Evolutionary conservation across 2,888 invertebrate species (phyloP), one percentile per base, ranked within the genome.

Genomic region (Azorinus chamasolen): DNA sequence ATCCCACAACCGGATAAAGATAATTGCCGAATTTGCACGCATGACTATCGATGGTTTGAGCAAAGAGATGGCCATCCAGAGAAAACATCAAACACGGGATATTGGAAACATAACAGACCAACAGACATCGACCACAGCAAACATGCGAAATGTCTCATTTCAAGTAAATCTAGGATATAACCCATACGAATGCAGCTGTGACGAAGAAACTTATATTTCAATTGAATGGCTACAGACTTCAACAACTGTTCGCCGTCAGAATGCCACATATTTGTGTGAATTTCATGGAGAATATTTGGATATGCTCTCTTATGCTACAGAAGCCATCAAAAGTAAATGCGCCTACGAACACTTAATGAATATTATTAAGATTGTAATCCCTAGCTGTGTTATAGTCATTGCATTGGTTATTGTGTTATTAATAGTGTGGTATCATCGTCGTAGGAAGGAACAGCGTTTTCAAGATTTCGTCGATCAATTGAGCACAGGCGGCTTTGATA

Each of bases 161-260:
- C 24, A 46, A 18, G 24, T 65, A 8, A 10, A 48, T 39, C 20
- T 65, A 8, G 18, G 48, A 12, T n/a, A 37, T 18, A 65, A 65
- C 32, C 32, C 43, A 8, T 46, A 46, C 8, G 37, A 55, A n/a
- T 65, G 65, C n/a, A 20, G 18, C 18, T 65, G 65, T 24, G 48
- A 55, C 32, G 22, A 48, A 14, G 50, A 37, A 22, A 27, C 20
- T 10, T 14, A 55, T 1, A 45, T 39, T 20, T 55, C 46, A 6
- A 4, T 65, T 16, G 32, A 65, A 20, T 65, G 65, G 65, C n/a
- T 57, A 6, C 14, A 45, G 8, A 18, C 24, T 10, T 25, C 57
- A 18, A 45, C 22, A n/a, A 27, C 27, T 25, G 57, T 65, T 2
- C 18, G n/a, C 24, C n/a, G n/a, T 10, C 6, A 55, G 1, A 22